Percentiles rank a stretch among this genome's conserved stretches.
Conservation (phyloP, 1,140 invertebrate genomes). For the Lasioglossum baleicum region DNA sequence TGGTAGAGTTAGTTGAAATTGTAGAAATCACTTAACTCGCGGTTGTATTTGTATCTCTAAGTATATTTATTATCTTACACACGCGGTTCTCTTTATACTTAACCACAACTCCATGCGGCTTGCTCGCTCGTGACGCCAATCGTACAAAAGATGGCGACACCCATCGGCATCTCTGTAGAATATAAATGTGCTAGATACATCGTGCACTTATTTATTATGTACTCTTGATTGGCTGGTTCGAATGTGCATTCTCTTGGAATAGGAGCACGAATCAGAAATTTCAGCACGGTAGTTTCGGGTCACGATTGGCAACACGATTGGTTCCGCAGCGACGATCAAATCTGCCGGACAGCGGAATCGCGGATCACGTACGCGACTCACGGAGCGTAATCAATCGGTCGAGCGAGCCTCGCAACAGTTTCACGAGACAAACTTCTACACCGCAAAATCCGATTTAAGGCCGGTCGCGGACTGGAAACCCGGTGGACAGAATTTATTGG, state of each 20-base stretch:
- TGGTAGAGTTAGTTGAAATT: no score
- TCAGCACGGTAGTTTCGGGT: neutral
- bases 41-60: no score
- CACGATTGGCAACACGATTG: neutral
- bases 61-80: no score
- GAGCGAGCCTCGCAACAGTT: slow-evolving; percentile 26
- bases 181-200: no score
- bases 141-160: no score
- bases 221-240: no score
- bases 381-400: slow-evolving; percentile 38
- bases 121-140: no score
- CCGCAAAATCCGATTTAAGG: slow-evolving; percentile 40
- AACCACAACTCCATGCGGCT: no score
- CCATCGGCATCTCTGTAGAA: no score
- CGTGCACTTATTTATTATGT: no score
- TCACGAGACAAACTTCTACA: slow-evolving; percentile 15
- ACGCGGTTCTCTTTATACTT: no score
- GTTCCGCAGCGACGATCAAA: slow-evolving; percentile 23
- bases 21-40: no score
- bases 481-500: slow-evolving; percentile 49
- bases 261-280: neutral
- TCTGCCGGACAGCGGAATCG: slow-evolving; percentile 21
- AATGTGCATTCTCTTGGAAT: neutral
- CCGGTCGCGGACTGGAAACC: neutral
- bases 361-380: slow-evolving; percentile 27